Percentiles rank a stretch among this genome's conserved stretches.
Evolutionary conservation across 1,140 invertebrate genomes (phyloP).

Genomic region (Cherax destructor): DNA sequence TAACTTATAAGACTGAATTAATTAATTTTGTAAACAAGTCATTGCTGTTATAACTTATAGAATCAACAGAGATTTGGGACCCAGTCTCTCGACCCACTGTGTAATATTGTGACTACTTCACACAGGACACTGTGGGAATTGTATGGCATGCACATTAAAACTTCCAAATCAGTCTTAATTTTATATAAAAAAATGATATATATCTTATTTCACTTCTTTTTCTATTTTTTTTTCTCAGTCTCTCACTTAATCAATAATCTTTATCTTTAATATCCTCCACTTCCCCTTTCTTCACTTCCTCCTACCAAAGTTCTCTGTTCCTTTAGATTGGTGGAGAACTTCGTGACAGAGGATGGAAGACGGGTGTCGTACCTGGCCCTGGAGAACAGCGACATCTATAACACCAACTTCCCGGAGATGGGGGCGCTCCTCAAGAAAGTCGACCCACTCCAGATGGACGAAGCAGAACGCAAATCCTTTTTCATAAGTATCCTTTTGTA

Average conservation of each 20-base stretch:
- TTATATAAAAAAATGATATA: no score
- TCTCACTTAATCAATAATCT: background rate
- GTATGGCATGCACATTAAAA: no score
- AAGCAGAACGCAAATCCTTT: conserved; percentile 21
- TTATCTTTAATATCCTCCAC: background rate
- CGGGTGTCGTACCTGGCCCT: conserved; percentile 50
- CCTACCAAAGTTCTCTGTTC: background rate
- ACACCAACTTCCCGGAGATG: conserved; percentile 12
- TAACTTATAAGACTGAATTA: no score
- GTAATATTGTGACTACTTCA: no score
- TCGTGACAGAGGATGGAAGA: conserved; percentile 7
- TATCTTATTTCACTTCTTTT: no score
- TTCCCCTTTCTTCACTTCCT: background rate
- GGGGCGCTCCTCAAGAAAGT: conserved; percentile 18
- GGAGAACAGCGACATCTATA: conserved; percentile 44
- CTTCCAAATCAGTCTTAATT: no score
- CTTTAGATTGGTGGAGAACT: conserved; percentile 34
- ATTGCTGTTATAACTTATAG: no score
- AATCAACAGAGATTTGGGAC: no score
- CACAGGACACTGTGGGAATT: no score
- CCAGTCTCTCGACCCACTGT: no score
- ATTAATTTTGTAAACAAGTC: no score
- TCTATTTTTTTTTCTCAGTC: no score
- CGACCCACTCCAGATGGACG: conserved; percentile 24
- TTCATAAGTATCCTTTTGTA: conserved; percentile 62